Conservation (phyloP, 1,140 invertebrate genomes). For the Tetramorium parvispinum region DNA sequence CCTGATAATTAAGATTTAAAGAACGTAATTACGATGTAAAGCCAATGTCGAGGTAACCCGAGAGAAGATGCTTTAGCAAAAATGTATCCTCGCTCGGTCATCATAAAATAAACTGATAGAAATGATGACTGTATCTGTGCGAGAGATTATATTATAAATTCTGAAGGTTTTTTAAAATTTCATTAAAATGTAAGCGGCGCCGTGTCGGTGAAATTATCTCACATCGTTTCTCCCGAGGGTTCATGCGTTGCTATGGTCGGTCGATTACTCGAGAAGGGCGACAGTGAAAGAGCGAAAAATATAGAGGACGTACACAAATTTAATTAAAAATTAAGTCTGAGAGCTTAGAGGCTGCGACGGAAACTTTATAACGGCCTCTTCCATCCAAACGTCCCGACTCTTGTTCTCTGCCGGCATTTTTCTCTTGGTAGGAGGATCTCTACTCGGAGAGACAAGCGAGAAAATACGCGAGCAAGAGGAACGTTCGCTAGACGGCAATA, state of each 20-base stretch:
- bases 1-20: slow-evolving; percentile 24
- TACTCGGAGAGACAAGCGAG: slow-evolving; percentile 22
- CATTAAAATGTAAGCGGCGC: slow-evolving; percentile 34
- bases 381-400: not conserved
- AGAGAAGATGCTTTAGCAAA: not conserved
- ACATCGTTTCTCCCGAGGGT: not conserved
- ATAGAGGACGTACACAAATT: slow-evolving; percentile 8
- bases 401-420: not conserved
- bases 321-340: slow-evolving; percentile 54
- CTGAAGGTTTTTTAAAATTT: slow-evolving; percentile 1
- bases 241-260: slow-evolving; percentile 8
- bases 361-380: slow-evolving; percentile 37
- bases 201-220: slow-evolving; percentile 21
- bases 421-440: slow-evolving; percentile 16
- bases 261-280: slow-evolving; percentile 9
- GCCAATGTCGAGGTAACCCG: not conserved
- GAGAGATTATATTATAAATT: not conserved
- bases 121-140: not conserved
- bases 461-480: slow-evolving; percentile 60
- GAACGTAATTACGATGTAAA: slow-evolving; percentile 13
- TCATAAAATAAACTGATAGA: slow-evolving; percentile 4
- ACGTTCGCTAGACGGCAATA: slow-evolving; percentile 61
- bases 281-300: not conserved
- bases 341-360: slow-evolving; percentile 37
- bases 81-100: not conserved